phyloP scores from a whole-genome alignment of 1,140 invertebrate species.

The Phymastichus coffea region DNA sequence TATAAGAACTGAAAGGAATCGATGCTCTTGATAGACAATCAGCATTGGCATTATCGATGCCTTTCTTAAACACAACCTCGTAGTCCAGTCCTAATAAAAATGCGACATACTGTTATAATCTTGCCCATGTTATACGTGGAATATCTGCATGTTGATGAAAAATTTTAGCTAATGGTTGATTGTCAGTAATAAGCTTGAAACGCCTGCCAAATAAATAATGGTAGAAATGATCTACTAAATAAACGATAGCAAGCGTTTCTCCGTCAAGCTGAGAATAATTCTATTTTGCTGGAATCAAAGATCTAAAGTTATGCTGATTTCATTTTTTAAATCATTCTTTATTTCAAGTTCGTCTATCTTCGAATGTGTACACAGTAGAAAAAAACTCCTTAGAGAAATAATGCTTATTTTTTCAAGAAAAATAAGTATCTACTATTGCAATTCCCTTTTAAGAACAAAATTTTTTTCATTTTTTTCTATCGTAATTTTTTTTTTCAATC shows the following conservation, averaged over 20 bases:
- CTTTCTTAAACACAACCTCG: slow-evolving; percentile 27
- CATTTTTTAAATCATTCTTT: too few relatives aligned
- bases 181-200: slow-evolving; percentile 57
- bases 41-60: slow-evolving; percentile 30
- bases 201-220: slow-evolving; percentile 28
- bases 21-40: too few relatives aligned
- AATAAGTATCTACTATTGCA: too few relatives aligned
- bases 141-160: slow-evolving; percentile 45
- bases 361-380: too few relatives aligned
- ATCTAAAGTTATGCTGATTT: too few relatives aligned
- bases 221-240: slow-evolving; percentile 24
- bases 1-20: too few relatives aligned
- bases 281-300: slow-evolving; percentile 27
- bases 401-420: too few relatives aligned
- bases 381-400: too few relatives aligned
- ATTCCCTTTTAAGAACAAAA: too few relatives aligned
- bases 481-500: too few relatives aligned
- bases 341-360: too few relatives aligned
- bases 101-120: slow-evolving; percentile 45
- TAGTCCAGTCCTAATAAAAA: slow-evolving; percentile 45
- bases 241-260: slow-evolving; percentile 33
- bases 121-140: slow-evolving; percentile 38
- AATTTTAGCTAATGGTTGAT: slow-evolving; percentile 54
- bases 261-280: slow-evolving; percentile 35
- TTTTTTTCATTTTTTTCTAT: too few relatives aligned